phyloP scores from a whole-genome alignment of 1,140 invertebrate species.

The Pinna nobilis region DNA sequence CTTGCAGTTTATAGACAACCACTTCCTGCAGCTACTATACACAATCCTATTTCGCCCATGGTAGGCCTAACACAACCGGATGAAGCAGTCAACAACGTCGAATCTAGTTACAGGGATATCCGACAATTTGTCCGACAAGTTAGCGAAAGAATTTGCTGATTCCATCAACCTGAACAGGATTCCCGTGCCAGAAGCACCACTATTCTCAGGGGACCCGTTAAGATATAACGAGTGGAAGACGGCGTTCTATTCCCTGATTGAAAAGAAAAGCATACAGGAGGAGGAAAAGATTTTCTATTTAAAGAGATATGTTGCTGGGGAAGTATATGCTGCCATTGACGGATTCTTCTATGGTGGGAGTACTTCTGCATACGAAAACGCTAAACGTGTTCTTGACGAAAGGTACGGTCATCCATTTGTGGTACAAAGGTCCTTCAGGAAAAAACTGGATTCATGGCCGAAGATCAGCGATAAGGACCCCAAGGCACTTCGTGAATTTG shows the following conservation, averaged over 20 bases:
- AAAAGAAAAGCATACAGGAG: slow-evolving; percentile 81
- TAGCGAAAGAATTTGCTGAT: slow-evolving; percentile 32
- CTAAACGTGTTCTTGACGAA: slow-evolving; percentile 21
- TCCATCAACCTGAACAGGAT: slow-evolving; percentile 35
- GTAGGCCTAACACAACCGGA: neutral
- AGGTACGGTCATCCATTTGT: slow-evolving; percentile 25
- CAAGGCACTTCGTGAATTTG: slow-evolving; percentile 2
- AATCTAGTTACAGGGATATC: neutral
- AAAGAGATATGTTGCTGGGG: slow-evolving; percentile 40
- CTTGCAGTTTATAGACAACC: neutral
- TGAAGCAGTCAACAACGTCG: neutral
- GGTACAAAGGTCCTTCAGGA: slow-evolving; percentile 15
- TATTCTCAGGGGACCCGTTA: slow-evolving; percentile 48
- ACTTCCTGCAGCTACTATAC: neutral
- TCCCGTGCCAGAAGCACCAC: slow-evolving; percentile 41
- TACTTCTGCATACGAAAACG: slow-evolving; percentile 41
- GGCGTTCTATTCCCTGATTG: slow-evolving; percentile 89
- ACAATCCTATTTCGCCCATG: neutral
- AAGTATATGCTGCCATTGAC: slow-evolving; percentile 28
- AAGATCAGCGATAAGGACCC: slow-evolving; percentile 8
- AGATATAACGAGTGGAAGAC: slow-evolving; percentile 58
- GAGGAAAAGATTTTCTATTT: slow-evolving; percentile 41
- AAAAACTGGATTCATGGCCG: slow-evolving; percentile 20
- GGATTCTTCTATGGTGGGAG: slow-evolving; percentile 37
- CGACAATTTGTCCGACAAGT: neutral